Evolutionary conservation across 1,140 invertebrate genomes (phyloP), one percentile per base, ranked within the genome.

Genomic region (Venturia canescens): DNA sequence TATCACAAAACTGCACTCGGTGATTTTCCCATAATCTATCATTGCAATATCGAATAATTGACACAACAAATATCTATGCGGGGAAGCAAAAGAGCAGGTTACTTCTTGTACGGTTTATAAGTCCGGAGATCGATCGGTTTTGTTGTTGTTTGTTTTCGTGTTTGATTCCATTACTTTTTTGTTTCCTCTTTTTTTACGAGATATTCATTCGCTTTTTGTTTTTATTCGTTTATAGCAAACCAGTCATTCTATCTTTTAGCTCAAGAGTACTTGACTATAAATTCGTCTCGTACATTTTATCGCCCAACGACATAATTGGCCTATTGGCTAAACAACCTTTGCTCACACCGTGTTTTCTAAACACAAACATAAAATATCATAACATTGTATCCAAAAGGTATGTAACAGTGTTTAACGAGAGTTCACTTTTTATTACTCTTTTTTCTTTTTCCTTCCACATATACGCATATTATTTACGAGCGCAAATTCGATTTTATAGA

Each of bases 81-180:
- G 11, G 38, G 38, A 13, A 44, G 38, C 5, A 44, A 44, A 44
- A 44, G n/a, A 44, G 7, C 13, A 34, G 3, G 9, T 34, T 34
- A 44, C 38, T 44, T 57, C 53, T 57, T n/a, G n/a, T 57, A 57
- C 53, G 18, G 21, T 57, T 57, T 1, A 18, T 57, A 23, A 57
- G 18, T 57, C 53, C 53, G 53, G 21, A 57, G 53, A 57, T 57
- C 38, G 53, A 57, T 57, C n/a, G n/a, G n/a, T n/a, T n/a, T n/a
- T n/a, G n/a, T n/a, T n/a, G n/a, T n/a, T 57, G n/a, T 57, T 57
- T 57, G 7, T 44, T 44, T 9, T 44, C 38, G 38, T 11, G 3
- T 57, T 57, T 18, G 53, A 57, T 57, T 23, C 11, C 0, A 57
- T 57, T n/a, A 57, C 38, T 57, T 23, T 57, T 57, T 57, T 23